Percentiles rank a stretch among this genome's conserved stretches.
Evolutionary conservation across 2,888 invertebrate species (phyloP).

Genomic region (Ochropleura plecta): DNA sequence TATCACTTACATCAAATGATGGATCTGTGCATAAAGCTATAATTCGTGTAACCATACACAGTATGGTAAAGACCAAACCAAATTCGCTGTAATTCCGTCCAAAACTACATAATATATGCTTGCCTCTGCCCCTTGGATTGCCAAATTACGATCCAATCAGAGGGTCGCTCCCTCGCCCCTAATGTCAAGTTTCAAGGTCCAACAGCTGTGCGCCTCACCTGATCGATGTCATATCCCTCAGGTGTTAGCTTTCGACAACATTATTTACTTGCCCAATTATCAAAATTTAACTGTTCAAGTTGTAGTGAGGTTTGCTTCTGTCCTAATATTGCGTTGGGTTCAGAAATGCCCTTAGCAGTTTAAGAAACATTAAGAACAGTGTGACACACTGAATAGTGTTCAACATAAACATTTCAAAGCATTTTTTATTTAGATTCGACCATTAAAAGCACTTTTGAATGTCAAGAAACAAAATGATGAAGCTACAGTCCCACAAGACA

Average conservation of each 20-base stretch:
- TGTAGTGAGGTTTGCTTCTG: not conserved
- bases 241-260: conserved; percentile 20
- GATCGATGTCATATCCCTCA: conserved; percentile 46
- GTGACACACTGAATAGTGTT: too few relatives aligned
- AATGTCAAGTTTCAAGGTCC: conserved; percentile 58
- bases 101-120: conserved; percentile 2
- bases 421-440: too few relatives aligned
- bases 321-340: not conserved
- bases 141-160: conserved; percentile 51
- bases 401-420: not conserved
- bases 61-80: not conserved
- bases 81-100: not conserved
- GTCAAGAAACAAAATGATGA: too few relatives aligned
- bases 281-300: not conserved
- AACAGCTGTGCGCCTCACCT: conserved; percentile 61
- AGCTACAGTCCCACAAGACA: too few relatives aligned
- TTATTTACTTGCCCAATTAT: conserved; percentile 14
- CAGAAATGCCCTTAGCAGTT: not conserved
- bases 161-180: conserved; percentile 45
- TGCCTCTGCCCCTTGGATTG: conserved; percentile 48
- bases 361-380: not conserved
- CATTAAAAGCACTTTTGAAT: too few relatives aligned
- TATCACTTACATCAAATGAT: not conserved
- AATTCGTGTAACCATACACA: not conserved
- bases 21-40: not conserved